Evolutionary conservation across 1,140 invertebrate genomes (phyloP).

Genomic region (Bacillus rossius): DNA sequence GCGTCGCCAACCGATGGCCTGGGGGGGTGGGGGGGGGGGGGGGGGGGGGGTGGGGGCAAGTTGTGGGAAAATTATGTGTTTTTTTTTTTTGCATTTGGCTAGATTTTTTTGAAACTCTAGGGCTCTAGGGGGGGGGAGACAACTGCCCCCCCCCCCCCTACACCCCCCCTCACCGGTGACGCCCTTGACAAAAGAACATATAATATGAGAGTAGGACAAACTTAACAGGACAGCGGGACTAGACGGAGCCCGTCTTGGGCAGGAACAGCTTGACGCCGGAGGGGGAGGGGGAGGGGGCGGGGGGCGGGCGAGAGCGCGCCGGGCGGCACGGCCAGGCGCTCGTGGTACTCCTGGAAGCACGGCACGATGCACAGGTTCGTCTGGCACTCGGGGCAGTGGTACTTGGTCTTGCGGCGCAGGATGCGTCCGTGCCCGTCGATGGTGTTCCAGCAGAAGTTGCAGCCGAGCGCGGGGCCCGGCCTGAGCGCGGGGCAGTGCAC

Average conservation of each 20-base stretch:
- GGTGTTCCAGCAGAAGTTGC: conserved; percentile 85
- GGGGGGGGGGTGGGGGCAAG: no score
- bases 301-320: no score
- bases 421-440: conserved; percentile 73
- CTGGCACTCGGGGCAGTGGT: conserved; percentile 81
- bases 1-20: no score
- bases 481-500: conserved; percentile 73
- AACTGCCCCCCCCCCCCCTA: no score
- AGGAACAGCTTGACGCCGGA: conserved; percentile 2
- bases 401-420: conserved; percentile 76
- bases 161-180: no score
- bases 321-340: conserved; percentile 35
- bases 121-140: no score
- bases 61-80: no score
- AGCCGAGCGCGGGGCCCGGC: conserved; percentile 72
- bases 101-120: no score
- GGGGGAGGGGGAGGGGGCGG: not conserved
- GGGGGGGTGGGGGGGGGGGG: no score
- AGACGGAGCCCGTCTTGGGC: conserved; percentile 13
- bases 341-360: conserved; percentile 77
- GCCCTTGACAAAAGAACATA: no score
- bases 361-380: conserved; percentile 82
- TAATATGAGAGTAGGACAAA: no score
- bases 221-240: not conserved
- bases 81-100: no score